phyloP scores from a whole-genome alignment of 2,888 invertebrate genomes.

The Trissolcus japonicus region DNA sequence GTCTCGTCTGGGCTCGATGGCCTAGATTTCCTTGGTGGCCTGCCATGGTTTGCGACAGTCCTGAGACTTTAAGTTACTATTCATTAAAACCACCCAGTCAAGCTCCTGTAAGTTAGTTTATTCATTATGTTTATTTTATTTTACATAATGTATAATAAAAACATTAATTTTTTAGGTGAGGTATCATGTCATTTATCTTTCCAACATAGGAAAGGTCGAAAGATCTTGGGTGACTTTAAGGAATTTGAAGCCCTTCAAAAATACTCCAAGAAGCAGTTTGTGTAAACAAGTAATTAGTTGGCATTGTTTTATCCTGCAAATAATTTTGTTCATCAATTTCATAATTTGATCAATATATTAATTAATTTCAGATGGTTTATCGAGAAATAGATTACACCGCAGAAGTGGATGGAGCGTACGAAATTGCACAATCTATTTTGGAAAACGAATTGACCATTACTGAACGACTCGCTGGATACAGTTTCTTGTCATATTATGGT shows the following conservation, averaged over 20 bases:
- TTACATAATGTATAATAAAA: not conserved
- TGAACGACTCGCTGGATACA: constrained; percentile 38
- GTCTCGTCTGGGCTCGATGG: constrained; percentile 82
- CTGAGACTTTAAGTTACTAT: constrained; percentile 74
- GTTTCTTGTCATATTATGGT: constrained; percentile 33
- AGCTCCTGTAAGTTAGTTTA: constrained; percentile 19
- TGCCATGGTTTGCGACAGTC: constrained; percentile 83
- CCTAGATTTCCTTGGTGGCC: constrained; percentile 85
- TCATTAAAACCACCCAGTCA: constrained; percentile 14
- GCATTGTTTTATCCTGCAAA: not conserved
- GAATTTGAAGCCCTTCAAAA: constrained; percentile 32
- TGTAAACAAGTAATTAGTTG: constrained; percentile 20
- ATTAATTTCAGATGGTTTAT: constrained; percentile 40
- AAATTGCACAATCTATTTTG: constrained; percentile 31
- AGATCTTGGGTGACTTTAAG: constrained; percentile 24
- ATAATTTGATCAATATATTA: constrained; percentile 2
- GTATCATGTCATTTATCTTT: constrained; percentile 33
- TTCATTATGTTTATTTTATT: not conserved
- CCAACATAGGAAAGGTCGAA: constrained; percentile 16
- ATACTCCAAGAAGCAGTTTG: constrained; percentile 22
- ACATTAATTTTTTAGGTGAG: constrained; percentile 18
- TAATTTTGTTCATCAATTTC: not conserved
- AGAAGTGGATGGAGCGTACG: constrained; percentile 32
- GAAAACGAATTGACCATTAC: constrained; percentile 30
- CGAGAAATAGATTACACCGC: constrained; percentile 14